Base-by-base conservation (phyloP, 2,113 vertebrate genomes). In the Pseudonaja textilis region DNA sequence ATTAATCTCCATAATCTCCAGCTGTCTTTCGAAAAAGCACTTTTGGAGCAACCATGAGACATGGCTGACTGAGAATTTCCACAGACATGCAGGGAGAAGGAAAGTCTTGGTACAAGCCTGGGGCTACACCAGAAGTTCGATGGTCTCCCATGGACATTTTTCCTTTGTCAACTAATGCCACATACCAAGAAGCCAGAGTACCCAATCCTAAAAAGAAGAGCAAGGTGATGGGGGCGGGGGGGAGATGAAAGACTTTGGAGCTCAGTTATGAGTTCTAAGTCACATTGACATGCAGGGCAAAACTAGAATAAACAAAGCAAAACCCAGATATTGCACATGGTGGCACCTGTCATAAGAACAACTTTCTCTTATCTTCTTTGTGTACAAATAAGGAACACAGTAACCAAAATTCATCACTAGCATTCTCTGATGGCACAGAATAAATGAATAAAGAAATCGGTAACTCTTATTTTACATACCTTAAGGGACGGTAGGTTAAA, bases 131-230 rank as follows among this genome's bases (percentile, higher is more conserved):
- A 25, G 9, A 34, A 94, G 92, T 91, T 85, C 93, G 93, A 23
- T 85, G 1, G 89, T n/a, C 64, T 86, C 95, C 81, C 93, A 45
- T 45, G 26, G 29, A 22, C 20, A 93, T 59, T 18, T 94, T 85
- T 39, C 91, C 91, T 55, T 47, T 69, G 74, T 93, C 47, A 92
- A 89, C 23, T 8, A 39, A 61, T 26, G 88, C 12, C 20, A 92
- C 54, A 12, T 8, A 54, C 47, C 87, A n/a, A 89, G 93, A 92
- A 89, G 85, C 50, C 94, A 96, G 93, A 0, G 2, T 26, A 93
- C 52, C 52, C 45, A 69, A 34, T 52, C 22, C 55, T 93, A 61
- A 94, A 91, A 91, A 34, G 89, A 29, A 91, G 94, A 95, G n/a
- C 69, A 93, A 59, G 14, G 29, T 18, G 9, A 47, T 5, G 26